These are phyloP conservation scores for Pseudoips prasinana DNA, from an alignment of 2,888 invertebrate genomes.

Conservation along the genomic window DNA sequence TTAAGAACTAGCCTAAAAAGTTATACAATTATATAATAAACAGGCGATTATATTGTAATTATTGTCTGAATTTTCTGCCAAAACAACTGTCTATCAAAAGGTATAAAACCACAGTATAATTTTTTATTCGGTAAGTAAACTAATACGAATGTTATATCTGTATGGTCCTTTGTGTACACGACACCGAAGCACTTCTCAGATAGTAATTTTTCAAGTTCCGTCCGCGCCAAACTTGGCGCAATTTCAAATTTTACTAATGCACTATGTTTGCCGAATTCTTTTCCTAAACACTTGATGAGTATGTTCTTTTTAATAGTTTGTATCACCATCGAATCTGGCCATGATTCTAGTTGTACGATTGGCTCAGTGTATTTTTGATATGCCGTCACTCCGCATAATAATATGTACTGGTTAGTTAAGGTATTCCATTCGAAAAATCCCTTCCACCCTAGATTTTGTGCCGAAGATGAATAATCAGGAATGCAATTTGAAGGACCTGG, in stretches of 20 bases:
- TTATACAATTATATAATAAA: too few relatives aligned
- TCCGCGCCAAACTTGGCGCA: background rate
- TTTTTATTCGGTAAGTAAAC: slow-evolving; percentile 2
- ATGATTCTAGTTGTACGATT: background rate
- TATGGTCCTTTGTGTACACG: too few relatives aligned
- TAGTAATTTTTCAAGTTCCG: too few relatives aligned
- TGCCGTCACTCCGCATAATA: background rate
- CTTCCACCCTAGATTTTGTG: background rate
- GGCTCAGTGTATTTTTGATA: background rate
- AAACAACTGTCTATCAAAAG: background rate
- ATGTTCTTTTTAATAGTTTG: background rate
- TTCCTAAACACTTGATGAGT: background rate
- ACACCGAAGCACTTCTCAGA: too few relatives aligned
- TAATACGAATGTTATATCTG: slow-evolving; percentile 3
- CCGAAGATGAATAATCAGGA: background rate
- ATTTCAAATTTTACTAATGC: background rate
- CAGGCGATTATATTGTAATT: too few relatives aligned
- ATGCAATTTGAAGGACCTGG: background rate
- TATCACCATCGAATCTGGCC: background rate
- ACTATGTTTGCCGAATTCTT: background rate
- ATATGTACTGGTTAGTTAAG: background rate
- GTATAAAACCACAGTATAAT: slow-evolving; percentile 8
- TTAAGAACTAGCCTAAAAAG: too few relatives aligned
- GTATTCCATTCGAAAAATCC: background rate
- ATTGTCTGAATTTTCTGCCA: too few relatives aligned